Base-by-base conservation (phyloP, 2,113 vertebrate genomes). In the human region DNA sequence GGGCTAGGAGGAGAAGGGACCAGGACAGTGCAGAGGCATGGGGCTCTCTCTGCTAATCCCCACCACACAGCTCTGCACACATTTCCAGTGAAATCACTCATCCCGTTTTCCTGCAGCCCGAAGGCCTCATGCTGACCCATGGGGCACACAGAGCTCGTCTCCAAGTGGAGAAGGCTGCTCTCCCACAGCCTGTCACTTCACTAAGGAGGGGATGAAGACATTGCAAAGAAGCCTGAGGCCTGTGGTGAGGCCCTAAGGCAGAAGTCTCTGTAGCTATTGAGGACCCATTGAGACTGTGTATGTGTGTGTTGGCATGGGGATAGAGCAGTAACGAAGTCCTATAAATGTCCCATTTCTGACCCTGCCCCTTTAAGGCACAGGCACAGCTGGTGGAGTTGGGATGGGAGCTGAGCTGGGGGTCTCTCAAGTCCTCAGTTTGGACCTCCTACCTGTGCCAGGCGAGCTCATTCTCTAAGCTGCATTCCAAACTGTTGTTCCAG, bases 111-210 rank as follows among this genome's bases (percentile, higher is more conserved):
- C n/a, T 72, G 61, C 38, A 38, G 68, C 43, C 52, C 4, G 16
- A 50, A 30, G 50, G 70, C 52, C 75, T 43, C 82, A 43, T 0
- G 0, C 3, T 38, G 83, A 57, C 83, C 43, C 22, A 18, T 6
- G 14, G 48, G 45, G 25, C 3, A 0, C 2, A 13, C 30, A 3
- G 40, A 82, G 40, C 43, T 55, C 1, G 1, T 12, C 73, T 32
- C 52, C 64, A 32, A 2, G n/a, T 32, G 35, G 45, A 45, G 22
- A 80, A 55, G 75, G 27, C 45, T 30, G 57, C 32, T 43, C 1
- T 55, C 76, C 32, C n/a, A 35, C 23, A 72, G 85, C 38, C 48
- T 55, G 38, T 30, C 48, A 48, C 64, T 25, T 55, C 35, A 13
- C 32, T 76, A 61, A 59, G 2, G 18, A 68, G 66, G 11, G 66